Percentiles rank a stretch among this genome's conserved stretches.
phyloP scores from a whole-genome alignment of 2,113 vertebrate genomes.

The Hippocampus guttulatus region DNA sequence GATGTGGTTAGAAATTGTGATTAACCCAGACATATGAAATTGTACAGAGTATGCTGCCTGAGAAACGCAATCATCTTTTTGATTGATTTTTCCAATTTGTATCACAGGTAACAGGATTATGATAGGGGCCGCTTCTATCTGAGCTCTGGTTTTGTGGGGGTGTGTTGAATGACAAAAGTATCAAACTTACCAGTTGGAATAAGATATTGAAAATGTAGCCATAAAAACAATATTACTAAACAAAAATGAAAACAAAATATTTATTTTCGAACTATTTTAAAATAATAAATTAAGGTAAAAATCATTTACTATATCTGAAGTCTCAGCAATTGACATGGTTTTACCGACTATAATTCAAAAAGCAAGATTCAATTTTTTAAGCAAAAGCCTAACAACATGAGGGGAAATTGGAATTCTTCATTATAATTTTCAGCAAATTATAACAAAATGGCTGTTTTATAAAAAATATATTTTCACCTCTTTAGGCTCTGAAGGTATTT shows the following conservation, averaged over 20 bases:
- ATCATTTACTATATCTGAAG: background rate
- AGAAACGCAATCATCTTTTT: slow-evolving; percentile 17
- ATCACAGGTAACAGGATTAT: slow-evolving; percentile 2
- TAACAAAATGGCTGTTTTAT: background rate
- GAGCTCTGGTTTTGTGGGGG: background rate
- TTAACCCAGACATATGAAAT: slow-evolving; percentile 45
- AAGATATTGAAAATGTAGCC: background rate
- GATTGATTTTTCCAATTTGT: background rate
- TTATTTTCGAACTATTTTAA: background rate
- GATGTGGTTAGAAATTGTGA: slow-evolving; percentile 35
- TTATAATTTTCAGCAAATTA: background rate
- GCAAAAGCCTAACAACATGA: background rate
- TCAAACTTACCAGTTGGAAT: background rate
- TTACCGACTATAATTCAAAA: background rate
- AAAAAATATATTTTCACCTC: background rate
- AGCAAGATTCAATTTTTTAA: background rate
- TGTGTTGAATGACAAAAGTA: background rate
- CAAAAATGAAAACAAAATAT: background rate
- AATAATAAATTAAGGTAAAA: background rate
- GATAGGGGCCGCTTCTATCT: background rate
- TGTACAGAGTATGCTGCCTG: slow-evolving; percentile 8
- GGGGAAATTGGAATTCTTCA: background rate
- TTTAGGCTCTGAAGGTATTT: background rate
- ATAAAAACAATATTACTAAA: background rate
- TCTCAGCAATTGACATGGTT: background rate